phyloP scores from a whole-genome alignment of 2,113 vertebrate genomes.

The Capreolus pygargus region DNA sequence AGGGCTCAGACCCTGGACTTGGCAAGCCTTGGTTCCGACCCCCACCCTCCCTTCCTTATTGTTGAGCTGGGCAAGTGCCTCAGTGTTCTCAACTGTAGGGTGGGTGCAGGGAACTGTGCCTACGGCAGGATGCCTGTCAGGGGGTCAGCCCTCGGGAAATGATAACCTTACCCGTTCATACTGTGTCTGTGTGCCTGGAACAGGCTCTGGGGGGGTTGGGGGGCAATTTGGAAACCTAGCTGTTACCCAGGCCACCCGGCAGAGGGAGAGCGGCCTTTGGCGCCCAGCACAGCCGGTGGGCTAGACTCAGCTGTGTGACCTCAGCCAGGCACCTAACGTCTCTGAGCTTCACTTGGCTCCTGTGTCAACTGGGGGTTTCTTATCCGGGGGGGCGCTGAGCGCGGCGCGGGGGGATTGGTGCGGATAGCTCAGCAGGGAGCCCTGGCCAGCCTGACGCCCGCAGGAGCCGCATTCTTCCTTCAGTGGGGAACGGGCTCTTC shows the following conservation, averaged over 20 bases:
- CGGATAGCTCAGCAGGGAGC: too few relatives aligned
- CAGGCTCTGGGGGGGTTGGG: background rate
- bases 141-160: background rate
- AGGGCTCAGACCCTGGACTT: too few relatives aligned
- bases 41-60: fast-evolving
- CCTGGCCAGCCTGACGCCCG: background rate
- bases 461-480: background rate
- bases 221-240: fast-evolving
- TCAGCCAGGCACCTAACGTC: background rate
- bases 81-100: background rate
- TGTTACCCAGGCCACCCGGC: background rate
- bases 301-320: background rate
- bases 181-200: background rate
- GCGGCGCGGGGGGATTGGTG: background rate
- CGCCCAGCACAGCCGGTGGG: background rate
- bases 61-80: background rate
- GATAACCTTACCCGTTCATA: too few relatives aligned
- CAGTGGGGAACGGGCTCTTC: background rate
- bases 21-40: background rate
- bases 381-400: fast-evolving
- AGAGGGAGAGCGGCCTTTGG: background rate
- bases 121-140: background rate
- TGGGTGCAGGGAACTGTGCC: background rate
- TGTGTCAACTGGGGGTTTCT: background rate
- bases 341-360: background rate